Evolutionary conservation across 2,888 invertebrate genomes (phyloP).

Genomic region (Drosophila mayaguana): DNA sequence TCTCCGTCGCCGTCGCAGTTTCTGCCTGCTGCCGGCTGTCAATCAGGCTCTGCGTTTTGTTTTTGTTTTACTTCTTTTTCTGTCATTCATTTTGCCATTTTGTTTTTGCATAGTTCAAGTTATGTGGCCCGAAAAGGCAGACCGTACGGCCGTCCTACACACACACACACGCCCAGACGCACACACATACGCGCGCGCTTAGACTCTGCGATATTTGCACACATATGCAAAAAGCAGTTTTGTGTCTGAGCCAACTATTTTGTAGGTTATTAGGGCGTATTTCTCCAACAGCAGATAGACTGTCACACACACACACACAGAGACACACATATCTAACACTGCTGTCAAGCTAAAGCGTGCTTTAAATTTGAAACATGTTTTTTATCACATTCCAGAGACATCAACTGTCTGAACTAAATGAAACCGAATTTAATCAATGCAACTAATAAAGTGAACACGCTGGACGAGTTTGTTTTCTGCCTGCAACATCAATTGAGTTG

Average conservation of each 20-base stretch:
- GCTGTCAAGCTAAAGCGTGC: constrained; percentile 43
- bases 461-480: not conserved
- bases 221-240: constrained; percentile 53
- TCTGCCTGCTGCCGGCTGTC: constrained; percentile 44
- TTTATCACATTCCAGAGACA: constrained; percentile 3
- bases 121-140: constrained; percentile 51
- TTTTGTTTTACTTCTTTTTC: constrained; percentile 24
- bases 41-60: constrained; percentile 49
- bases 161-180: constrained; percentile 1
- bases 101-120: constrained; percentile 71
- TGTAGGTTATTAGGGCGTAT: constrained; percentile 79
- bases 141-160: constrained; percentile 16
- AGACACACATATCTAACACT: constrained; percentile 23
- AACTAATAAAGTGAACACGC: constrained; percentile 14
- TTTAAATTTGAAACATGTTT: constrained; percentile 57
- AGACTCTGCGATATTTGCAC: constrained; percentile 6
- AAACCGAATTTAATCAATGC: constrained; percentile 24
- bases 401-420: not conserved
- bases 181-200: not conserved
- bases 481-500: not conserved
- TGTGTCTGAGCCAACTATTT: constrained; percentile 73
- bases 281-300: constrained; percentile 50
- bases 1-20: constrained; percentile 14
- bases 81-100: constrained; percentile 42
- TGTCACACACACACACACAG: constrained; percentile 41